Evolutionary conservation across 2,888 invertebrate genomes (phyloP).

Genomic region (Leucania comma): DNA sequence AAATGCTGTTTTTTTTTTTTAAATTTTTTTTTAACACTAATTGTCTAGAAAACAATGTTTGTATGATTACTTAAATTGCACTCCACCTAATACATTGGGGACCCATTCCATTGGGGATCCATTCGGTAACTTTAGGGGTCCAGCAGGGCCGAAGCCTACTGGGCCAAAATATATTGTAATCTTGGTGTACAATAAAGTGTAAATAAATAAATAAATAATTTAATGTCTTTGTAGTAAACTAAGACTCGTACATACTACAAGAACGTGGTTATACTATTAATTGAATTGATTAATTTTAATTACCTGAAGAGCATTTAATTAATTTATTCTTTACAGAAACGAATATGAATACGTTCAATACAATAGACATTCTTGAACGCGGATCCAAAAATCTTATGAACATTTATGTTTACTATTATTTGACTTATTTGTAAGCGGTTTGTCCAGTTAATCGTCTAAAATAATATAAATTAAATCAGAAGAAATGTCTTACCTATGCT

Average conservation of each 20-base stretch:
- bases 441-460: background rate
- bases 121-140: too few relatives aligned
- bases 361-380: slow-evolving; percentile 20
- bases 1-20: too few relatives aligned
- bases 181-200: too few relatives aligned
- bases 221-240: too few relatives aligned
- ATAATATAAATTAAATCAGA: slow-evolving; percentile 6
- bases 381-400: background rate
- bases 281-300: slow-evolving; percentile 57
- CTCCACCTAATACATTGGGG: too few relatives aligned
- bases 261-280: slow-evolving; percentile 56
- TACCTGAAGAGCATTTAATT: slow-evolving; percentile 41
- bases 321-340: slow-evolving; percentile 44
- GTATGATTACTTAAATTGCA: background rate
- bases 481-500: too few relatives aligned
- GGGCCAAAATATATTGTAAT: too few relatives aligned
- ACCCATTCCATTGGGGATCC: too few relatives aligned
- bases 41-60: too few relatives aligned
- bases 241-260: slow-evolving; percentile 27
- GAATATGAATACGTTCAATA: slow-evolving; percentile 33
- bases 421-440: background rate
- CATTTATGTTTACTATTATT: background rate
- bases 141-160: too few relatives aligned
- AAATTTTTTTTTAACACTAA: too few relatives aligned
- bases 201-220: too few relatives aligned